Percentiles rank a stretch among this genome's conserved stretches.
phyloP scores from a whole-genome alignment of 2,888 invertebrate species.

The Escarpia spicata region DNA sequence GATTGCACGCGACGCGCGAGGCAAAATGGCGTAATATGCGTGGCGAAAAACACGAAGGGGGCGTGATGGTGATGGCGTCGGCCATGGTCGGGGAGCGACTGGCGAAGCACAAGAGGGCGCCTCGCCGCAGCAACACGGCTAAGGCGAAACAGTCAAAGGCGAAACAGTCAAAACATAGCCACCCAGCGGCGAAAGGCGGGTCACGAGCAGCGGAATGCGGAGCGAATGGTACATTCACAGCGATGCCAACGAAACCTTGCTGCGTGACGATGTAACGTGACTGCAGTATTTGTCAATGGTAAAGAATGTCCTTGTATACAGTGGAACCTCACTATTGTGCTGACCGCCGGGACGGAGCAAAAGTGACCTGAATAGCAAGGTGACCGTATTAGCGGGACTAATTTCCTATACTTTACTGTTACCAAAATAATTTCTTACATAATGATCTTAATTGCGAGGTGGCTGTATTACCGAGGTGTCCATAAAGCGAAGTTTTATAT shows the following conservation, averaged over 20 bases:
- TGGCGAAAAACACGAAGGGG: neutral
- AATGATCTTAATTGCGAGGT: no score
- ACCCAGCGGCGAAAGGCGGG: neutral
- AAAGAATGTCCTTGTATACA: neutral
- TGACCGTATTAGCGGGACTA: no score
- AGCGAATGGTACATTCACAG: neutral
- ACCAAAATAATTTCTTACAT: no score
- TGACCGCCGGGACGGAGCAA: no score
- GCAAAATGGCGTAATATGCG: neutral
- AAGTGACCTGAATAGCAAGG: no score
- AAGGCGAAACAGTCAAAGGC: neutral
- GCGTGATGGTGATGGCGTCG: neutral
- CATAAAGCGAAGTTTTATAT: no score
- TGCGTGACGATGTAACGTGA: neutral
- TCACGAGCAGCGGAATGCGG: neutral
- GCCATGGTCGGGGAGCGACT: neutral
- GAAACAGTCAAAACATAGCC: neutral
- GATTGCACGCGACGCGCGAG: neutral
- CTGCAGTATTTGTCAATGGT: neutral
- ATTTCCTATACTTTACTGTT: no score
- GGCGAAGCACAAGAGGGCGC: neutral
- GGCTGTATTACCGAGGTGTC: no score
- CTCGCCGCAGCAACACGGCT: neutral
- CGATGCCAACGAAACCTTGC: neutral
- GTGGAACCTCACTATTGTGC: no score